Conservation (phyloP, 2,113 vertebrate species). For the Callipepla californica region DNA sequence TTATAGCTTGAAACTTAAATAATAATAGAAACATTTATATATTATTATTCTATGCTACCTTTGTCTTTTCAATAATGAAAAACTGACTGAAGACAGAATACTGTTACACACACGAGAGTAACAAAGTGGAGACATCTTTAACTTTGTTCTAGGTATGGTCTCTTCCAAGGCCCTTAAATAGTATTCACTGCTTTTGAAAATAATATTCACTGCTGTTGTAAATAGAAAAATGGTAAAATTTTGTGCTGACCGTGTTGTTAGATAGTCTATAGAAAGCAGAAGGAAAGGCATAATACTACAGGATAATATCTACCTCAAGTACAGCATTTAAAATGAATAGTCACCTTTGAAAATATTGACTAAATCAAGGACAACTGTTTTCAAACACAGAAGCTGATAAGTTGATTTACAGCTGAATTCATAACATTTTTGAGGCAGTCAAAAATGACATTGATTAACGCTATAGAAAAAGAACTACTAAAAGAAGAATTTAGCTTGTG, state of each 20-base stretch:
- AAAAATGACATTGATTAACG: not conserved
- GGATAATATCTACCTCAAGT: not conserved
- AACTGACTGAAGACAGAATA: not conserved
- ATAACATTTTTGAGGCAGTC: not conserved
- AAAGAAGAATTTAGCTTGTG: not conserved
- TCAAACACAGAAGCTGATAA: not conserved
- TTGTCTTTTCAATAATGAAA: not conserved
- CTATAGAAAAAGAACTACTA: not conserved
- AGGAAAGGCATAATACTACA: not conserved
- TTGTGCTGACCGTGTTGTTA: not conserved
- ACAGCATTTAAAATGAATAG: not conserved
- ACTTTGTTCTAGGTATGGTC: not conserved
- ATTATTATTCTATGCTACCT: not conserved
- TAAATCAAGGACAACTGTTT: slow-evolving; percentile 5
- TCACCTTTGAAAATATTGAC: not conserved
- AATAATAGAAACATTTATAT: not conserved
- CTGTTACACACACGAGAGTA: not conserved
- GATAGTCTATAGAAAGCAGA: not conserved
- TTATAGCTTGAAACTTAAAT: not conserved
- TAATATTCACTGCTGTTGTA: not conserved
- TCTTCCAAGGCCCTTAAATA: not conserved
- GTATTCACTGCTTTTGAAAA: not conserved
- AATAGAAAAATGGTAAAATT: not conserved
- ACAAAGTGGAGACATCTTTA: not conserved
- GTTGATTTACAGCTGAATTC: not conserved